Conservation (phyloP, 2,797 vertebrate genomes). For the Ceyx erithaca region DNA sequence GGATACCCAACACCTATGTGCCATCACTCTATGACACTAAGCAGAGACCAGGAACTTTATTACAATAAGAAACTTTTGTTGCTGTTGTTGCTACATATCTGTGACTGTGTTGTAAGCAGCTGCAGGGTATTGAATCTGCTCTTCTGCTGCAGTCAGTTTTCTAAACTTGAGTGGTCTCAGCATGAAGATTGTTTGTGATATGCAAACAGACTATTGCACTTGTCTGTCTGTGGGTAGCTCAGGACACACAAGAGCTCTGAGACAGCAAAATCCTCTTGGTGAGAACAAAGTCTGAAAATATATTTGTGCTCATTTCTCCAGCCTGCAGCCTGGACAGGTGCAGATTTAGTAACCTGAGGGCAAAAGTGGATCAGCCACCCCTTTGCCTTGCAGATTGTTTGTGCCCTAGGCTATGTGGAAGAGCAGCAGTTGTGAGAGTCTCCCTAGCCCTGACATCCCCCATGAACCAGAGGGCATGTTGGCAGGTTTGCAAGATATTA, state of each 20-base stretch:
- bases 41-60: neutral
- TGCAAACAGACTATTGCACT: neutral
- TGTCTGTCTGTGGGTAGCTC: neutral
- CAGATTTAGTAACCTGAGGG: neutral
- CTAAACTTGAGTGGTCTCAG: neutral
- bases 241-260: neutral
- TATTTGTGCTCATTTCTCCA: neutral
- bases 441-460: neutral
- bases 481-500: neutral
- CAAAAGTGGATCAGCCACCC: neutral
- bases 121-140: neutral
- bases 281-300: neutral
- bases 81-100: neutral
- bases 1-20: accelerated
- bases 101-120: neutral
- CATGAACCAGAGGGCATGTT: neutral
- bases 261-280: neutral
- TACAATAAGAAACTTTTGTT: neutral
- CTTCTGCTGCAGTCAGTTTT: neutral
- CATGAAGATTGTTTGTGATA: neutral
- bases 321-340: neutral
- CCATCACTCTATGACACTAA: neutral
- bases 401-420: neutral
- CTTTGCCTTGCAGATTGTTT: neutral
- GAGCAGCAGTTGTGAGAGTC: neutral